Evolutionary conservation across 2,797 vertebrate genomes (phyloP).

Genomic region (Syndactyla subalaris): DNA sequence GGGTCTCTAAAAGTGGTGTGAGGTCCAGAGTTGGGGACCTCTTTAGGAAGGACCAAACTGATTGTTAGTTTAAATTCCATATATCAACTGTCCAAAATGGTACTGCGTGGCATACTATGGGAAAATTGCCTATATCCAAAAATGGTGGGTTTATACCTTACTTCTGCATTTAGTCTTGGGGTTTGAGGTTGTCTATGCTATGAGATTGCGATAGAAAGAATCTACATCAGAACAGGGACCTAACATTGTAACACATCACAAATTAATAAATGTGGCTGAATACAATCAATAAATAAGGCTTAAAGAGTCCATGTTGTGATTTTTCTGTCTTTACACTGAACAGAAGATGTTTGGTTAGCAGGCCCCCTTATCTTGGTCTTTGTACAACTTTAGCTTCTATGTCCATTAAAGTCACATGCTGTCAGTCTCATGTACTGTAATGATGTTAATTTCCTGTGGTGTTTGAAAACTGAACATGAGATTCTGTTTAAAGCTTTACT

Average conservation of each 20-base stretch:
- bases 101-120: neutral
- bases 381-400: neutral
- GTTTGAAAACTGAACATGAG: slow-evolving; percentile 16
- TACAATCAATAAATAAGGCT: neutral
- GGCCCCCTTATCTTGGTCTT: neutral
- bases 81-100: neutral
- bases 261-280: neutral
- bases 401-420: neutral
- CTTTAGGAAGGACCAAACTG: neutral
- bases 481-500: neutral
- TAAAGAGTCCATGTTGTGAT: neutral
- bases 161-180: neutral
- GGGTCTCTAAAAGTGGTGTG: neutral
- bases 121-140: neutral
- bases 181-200: neutral
- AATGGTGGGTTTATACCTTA: neutral
- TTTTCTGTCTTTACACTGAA: neutral
- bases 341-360: neutral
- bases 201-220: neutral
- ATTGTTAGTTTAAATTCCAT: neutral
- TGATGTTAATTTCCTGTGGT: neutral
- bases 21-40: neutral
- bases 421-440: neutral
- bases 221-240: neutral
- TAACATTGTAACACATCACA: neutral